These are phyloP conservation scores for Cephus pulcher DNA, from an alignment of 2,888 invertebrate species.

Conservation along the genomic window DNA sequence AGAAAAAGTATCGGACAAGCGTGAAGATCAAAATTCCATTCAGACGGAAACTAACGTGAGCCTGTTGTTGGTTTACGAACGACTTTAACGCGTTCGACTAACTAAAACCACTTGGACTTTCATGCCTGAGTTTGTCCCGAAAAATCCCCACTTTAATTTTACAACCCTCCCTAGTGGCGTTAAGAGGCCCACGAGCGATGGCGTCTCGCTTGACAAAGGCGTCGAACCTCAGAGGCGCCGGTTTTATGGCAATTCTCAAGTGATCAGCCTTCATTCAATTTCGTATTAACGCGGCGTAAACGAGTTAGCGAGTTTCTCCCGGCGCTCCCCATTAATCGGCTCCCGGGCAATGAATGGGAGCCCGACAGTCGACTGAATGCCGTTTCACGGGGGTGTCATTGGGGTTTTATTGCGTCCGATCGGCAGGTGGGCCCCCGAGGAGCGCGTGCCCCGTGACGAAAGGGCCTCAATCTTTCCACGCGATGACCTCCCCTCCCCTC, in stretches of 20 bases:
- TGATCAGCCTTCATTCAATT: constrained; percentile 20
- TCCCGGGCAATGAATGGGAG: background rate
- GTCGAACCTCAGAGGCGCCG: constrained; percentile 1
- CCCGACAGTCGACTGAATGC: background rate
- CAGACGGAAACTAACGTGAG: background rate
- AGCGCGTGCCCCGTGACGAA: background rate
- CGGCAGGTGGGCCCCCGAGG: background rate
- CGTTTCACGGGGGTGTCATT: background rate
- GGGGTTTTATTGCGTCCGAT: background rate
- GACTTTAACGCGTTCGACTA: constrained; percentile 25
- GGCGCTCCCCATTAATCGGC: background rate
- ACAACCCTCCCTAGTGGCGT: constrained; percentile 18
- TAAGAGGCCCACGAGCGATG: constrained; percentile 19
- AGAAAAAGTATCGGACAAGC: too few relatives aligned
- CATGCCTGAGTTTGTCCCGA: background rate
- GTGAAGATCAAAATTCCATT: background rate
- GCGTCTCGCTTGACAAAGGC: background rate
- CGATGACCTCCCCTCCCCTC: background rate
- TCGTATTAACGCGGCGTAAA: background rate
- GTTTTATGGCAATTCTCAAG: constrained; percentile 33
- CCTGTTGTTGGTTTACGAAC: background rate
- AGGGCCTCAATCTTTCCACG: background rate
- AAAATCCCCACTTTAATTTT: background rate
- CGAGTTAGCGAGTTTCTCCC: background rate
- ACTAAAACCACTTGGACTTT: constrained; percentile 2